These are phyloP conservation scores for Pammene aurita DNA, from an alignment of 2,888 invertebrate species.

Conservation along the genomic window DNA sequence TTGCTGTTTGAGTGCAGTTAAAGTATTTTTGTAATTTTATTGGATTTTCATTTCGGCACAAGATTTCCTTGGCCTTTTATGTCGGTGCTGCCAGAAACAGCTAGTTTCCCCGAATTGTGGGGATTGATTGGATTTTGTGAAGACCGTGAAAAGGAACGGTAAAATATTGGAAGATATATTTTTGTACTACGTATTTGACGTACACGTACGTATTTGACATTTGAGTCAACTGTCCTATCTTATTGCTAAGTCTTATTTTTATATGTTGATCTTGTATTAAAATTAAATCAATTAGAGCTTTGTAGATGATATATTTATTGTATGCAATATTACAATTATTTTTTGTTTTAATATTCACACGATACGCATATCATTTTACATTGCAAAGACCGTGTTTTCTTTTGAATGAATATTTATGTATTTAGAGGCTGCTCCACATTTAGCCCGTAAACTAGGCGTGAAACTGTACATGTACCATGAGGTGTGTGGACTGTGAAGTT, in stretches of 20 bases:
- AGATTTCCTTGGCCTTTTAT: slow-evolving; percentile 48
- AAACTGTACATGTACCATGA: no score
- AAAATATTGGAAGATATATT: slow-evolving; percentile 16
- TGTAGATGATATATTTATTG: no score
- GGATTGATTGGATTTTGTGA: slow-evolving; percentile 43
- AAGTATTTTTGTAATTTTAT: slow-evolving; percentile 47
- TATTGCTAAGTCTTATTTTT: background rate
- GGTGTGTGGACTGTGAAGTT: no score
- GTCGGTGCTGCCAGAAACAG: slow-evolving; percentile 49
- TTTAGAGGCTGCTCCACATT: no score
- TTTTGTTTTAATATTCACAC: no score
- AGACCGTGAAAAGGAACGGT: slow-evolving; percentile 11
- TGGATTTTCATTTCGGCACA: slow-evolving; percentile 52
- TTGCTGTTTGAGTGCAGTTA: slow-evolving; percentile 86
- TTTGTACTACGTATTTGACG: slow-evolving; percentile 24
- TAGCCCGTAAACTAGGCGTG: no score
- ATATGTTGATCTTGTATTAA: no score
- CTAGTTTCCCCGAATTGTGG: slow-evolving; percentile 42
- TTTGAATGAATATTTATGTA: no score
- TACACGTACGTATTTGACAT: background rate
- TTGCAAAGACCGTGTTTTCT: no score
- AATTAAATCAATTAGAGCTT: no score
- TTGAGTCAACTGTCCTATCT: slow-evolving; percentile 11
- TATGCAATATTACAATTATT: no score
- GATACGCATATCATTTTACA: no score